Evolutionary conservation across 2,797 vertebrate genomes (phyloP).

Genomic region (Leptoclinus maculatus): DNA sequence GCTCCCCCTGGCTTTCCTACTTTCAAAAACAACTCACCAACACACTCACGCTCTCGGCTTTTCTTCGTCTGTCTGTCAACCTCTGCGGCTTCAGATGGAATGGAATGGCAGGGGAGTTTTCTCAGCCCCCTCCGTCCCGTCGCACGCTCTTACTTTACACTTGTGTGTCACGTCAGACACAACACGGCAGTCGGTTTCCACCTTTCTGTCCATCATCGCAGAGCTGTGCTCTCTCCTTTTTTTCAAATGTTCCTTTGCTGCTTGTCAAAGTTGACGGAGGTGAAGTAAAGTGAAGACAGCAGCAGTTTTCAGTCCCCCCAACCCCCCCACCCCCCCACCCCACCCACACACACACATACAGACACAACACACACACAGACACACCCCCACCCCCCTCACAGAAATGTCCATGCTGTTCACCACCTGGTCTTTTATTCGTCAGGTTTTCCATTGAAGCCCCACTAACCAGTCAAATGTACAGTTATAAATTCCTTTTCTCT

Average conservation of each 20-base stretch:
- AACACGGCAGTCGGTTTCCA: slow-evolving; percentile 6
- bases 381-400: background rate
- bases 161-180: slow-evolving; percentile 15
- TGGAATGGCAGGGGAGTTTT: slow-evolving; percentile 11
- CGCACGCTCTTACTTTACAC: background rate
- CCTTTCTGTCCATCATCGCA: background rate
- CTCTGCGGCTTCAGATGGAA: background rate
- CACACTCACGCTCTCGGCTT: slow-evolving; percentile 55
- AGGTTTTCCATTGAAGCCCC: slow-evolving; percentile 1
- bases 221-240: background rate
- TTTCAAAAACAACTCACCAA: slow-evolving; percentile 69
- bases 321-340: too few relatives aligned
- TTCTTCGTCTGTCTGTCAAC: slow-evolving; percentile 40
- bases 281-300: slow-evolving; percentile 2
- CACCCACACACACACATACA: too few relatives aligned
- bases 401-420: slow-evolving; percentile 3
- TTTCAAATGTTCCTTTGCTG: background rate
- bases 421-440: slow-evolving; percentile 4
- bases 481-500: background rate
- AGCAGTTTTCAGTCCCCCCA: background rate
- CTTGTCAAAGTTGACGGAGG: background rate
- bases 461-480: background rate
- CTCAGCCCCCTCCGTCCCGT: background rate
- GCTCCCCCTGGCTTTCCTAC: slow-evolving; percentile 49
- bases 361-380: too few relatives aligned